These are phyloP conservation scores for Dinomys branickii DNA, from an alignment of 2,113 vertebrate species.

Conservation along the genomic window DNA sequence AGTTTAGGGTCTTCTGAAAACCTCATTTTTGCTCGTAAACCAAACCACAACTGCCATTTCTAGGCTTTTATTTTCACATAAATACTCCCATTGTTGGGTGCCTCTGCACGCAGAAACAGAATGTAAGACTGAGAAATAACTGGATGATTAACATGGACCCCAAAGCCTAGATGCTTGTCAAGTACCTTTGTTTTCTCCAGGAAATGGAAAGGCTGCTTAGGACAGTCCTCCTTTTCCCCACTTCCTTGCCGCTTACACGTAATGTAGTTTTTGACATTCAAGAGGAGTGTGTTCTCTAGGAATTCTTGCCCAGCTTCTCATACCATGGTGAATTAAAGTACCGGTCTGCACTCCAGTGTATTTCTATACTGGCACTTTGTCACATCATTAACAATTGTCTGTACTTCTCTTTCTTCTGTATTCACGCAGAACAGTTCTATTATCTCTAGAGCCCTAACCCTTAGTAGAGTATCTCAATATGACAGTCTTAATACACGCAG, in stretches of 20 bases:
- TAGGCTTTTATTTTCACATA: not conserved
- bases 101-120: not conserved
- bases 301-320: not conserved
- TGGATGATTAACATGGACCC: not conserved
- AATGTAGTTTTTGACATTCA: not conserved
- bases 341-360: not conserved
- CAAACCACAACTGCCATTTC: not conserved
- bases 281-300: not conserved
- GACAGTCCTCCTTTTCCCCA: not conserved
- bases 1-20: not conserved
- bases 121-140: not conserved
- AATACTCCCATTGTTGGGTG: not conserved
- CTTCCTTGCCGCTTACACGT: not conserved
- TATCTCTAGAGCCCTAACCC: not conserved
- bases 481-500: not conserved
- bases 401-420: not conserved
- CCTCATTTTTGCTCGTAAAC: not conserved
- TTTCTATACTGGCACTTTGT: not conserved
- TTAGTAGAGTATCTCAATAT: not conserved
- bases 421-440: not conserved
- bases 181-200: not conserved
- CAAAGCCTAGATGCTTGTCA: not conserved
- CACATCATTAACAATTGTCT: not conserved
- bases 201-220: not conserved
- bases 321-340: not conserved